Base-by-base conservation (phyloP, 2,888 invertebrate genomes). In the Drosophila incognita region DNA sequence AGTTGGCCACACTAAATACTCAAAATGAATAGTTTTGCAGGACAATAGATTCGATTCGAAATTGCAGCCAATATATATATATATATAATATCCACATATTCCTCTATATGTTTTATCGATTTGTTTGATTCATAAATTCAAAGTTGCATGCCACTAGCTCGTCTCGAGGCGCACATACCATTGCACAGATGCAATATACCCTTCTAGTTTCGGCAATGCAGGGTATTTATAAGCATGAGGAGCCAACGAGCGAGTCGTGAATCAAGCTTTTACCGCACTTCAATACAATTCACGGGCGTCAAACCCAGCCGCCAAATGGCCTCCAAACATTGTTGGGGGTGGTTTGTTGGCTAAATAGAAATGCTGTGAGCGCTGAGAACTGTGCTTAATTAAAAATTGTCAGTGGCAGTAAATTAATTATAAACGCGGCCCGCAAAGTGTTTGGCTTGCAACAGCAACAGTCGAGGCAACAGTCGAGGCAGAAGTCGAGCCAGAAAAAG, bases 361-460 rank as follows among this genome's bases (percentile, higher is more conserved):
- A 81, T 63, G 57, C 56, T 54, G 36, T 54, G n/a, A 56, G 40
- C 69, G 73, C 59, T 72, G 78, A 40, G 81, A 74, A 81, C 66
- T 77, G 82, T 69, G 87, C 89, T 84, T 84, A 87, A 84, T 84
- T 84, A 84, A 84, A 89, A 84, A 84, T 87, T 89, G 89, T 84
- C 89, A 84, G 84, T 89, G 89, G 84, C 84, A 84, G 84, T 84
- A 84, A 84, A 84, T 84, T 84, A 84, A 89, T 84, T 84, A 84
- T 84, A 89, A 84, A 82, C 89, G 70, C 74, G 72, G 76, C 85
- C 76, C 76, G 74, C 84, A 89, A 84, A 84, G 87, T 89, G 84
- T 84, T 84, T 87, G 84, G 83, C 84, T 83, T 89, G 85, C 79
- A 79, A 62, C 64, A 76, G 57, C 36, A 36, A 8, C 56, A n/a